Percentiles rank a stretch among this genome's conserved stretches.
These are phyloP conservation scores for Oophaga sylvatica DNA, from an alignment of 2,797 vertebrate genomes.

Conservation along the genomic window DNA sequence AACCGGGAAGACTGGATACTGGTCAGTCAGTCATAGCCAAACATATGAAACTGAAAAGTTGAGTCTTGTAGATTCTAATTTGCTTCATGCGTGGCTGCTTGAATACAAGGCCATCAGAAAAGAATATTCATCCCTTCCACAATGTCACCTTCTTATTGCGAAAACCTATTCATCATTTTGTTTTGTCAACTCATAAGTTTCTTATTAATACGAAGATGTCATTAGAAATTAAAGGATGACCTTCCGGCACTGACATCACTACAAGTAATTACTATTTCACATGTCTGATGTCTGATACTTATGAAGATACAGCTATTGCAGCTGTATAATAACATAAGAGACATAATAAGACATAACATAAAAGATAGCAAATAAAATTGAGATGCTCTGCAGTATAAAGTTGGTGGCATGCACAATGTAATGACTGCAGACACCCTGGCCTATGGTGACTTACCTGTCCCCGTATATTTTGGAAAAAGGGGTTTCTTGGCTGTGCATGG, in stretches of 20 bases:
- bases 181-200: not conserved
- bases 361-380: not conserved
- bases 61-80: not conserved
- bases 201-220: slow-evolving; percentile 10
- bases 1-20: not conserved
- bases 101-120: not conserved
- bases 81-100: not conserved
- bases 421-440: no score
- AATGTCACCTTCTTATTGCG: slow-evolving; percentile 6
- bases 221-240: slow-evolving; percentile 1
- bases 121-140: not conserved
- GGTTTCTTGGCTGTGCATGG: no score
- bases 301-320: not conserved
- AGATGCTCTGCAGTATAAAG: not conserved
- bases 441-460: no score
- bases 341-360: no score
- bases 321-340: not conserved
- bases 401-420: not conserved
- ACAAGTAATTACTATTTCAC: not conserved
- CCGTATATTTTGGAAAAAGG: no score
- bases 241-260: not conserved
- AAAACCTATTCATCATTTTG: not conserved
- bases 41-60: not conserved
- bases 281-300: not conserved
- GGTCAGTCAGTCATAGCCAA: not conserved